Base-by-base conservation (phyloP, 2,113 vertebrate species). In the Euleptes europaea region DNA sequence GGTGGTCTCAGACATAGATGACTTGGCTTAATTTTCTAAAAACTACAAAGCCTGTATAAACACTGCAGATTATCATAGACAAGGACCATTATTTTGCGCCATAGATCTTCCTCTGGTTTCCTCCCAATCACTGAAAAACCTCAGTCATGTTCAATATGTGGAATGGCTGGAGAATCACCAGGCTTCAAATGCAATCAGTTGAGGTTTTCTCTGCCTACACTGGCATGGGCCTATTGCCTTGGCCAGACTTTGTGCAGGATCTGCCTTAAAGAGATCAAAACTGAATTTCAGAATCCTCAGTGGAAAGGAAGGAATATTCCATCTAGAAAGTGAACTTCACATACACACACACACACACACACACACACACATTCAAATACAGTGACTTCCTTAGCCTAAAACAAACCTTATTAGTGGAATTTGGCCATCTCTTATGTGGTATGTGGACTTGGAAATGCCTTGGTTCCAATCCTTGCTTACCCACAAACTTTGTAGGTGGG, bases 91-190 rank as follows among this genome's bases (percentile, higher is more conserved):
- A 88, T 81, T 94, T 26, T 79, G 78, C 65, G 63, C 73, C 86
- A 54, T 82, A 92, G 8, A 2, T 66, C 51, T 84, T 92, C 78
- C 88, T 90, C 86, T 83, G 89, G 82, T 15, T 92, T 81, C 89
- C 88, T 69, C 63, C 91, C 85, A 91, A 91, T 90, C 91, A 86
- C 84, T 3, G 4, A 92, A 76, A 79, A 94, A 93, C 92, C 88
- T 92, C 92, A 88, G 78, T 91, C 88, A 72, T 91, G 90, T 91
- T 93, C 88, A 92, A 89, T 90, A 84, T 84, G 63, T 71, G 78
- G 84, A 91, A 89, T 79, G 80, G 44, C 44, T 87, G 83, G 82
- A 73, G 80, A 91, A 91, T 77, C 44, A 26, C 82, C 84, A 87
- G 84, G 47, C 86, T 85, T 89, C 78, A 78, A 86, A 88, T 35